These are phyloP conservation scores for Speoplatyrhinus poulsoni DNA, from an alignment of 2,113 vertebrate species.

Conservation along the genomic window DNA sequence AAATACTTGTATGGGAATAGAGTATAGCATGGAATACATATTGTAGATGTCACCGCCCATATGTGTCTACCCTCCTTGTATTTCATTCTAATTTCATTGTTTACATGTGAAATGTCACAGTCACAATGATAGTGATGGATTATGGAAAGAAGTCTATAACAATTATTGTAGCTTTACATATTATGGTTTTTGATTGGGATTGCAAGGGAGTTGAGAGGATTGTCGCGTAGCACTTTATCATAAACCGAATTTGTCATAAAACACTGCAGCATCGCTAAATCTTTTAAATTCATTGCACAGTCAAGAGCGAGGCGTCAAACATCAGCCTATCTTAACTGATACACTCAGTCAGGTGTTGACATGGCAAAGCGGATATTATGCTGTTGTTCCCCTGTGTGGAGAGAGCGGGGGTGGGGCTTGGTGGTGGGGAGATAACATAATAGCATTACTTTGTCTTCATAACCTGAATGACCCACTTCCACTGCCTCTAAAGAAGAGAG, in stretches of 20 bases:
- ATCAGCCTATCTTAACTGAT: conserved; percentile 34
- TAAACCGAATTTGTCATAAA: too few relatives aligned
- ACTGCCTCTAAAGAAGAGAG: not conserved
- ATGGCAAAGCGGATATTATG: conserved; percentile 52
- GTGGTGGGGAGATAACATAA: conserved; percentile 39
- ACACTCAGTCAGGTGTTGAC: conserved; percentile 50
- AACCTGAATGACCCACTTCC: conserved; percentile 21
- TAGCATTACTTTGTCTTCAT: conserved; percentile 39
- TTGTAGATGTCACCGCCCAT: too few relatives aligned
- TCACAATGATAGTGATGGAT: not conserved
- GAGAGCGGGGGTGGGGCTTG: conserved; percentile 19
- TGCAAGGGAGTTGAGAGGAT: too few relatives aligned
- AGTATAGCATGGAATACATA: too few relatives aligned
- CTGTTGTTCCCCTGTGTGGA: conserved; percentile 48
- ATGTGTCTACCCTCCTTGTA: too few relatives aligned
- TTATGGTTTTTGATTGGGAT: too few relatives aligned
- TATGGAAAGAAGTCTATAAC: not conserved
- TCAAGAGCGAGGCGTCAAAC: conserved; percentile 39
- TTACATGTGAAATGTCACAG: not conserved
- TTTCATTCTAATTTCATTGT: too few relatives aligned
- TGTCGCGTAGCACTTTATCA: too few relatives aligned
- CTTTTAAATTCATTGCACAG: conserved; percentile 19
- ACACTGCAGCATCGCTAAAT: not conserved
- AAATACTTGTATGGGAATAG: too few relatives aligned
- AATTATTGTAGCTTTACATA: too few relatives aligned